Evolutionary conservation across 1,140 invertebrate species (phyloP), one percentile per base, ranked within the genome.

Genomic region (Aplysia californica): DNA sequence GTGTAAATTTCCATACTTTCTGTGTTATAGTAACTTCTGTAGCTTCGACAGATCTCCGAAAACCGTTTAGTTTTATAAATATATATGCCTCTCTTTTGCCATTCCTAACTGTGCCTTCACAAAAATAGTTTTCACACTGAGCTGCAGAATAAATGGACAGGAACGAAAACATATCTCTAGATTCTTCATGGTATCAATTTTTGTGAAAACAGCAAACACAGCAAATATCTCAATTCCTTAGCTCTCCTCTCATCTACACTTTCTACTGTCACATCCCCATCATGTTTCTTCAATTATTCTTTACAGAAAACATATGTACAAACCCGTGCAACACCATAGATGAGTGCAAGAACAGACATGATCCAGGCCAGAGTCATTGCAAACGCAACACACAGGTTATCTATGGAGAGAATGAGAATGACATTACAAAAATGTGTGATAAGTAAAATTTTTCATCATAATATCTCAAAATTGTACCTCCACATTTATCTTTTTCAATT

Each of bases 331-430:
- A 94, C 93, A 75, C 95, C 95, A 89, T 95, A 96, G 33, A 96
- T 93, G 91, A 96, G 92, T 88, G 95, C 92, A 41, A 95, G 87
- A 3, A 94, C 95, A 65, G 96, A 95, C 36, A 93, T 92, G 85
- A 96, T 92, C 67, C 94, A 95, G 86, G 94, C 94, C 71, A 95
- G 92, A 76, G 94, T 94, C 75, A 96, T 92, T 82, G 95, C 91
- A 59, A 94, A 93, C 77, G 93, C 93, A 88, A 95, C 92, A 91
- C 95, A 94, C 81, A 95, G 91, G 88, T 95, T 93, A 86, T 95
- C 95, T 95, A 90, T 50, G 10, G 44, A 50, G 44, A 50, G n/a
- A 50, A 50, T 50, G 10, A 50, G n/a, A 15, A 50, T 50, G 10
- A 50, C 10, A 50, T n/a, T 50, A 15, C n/a, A 50, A 50, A 50